Conservation (phyloP, 2,113 vertebrate genomes). For the Brachypteracias leptosomus region DNA sequence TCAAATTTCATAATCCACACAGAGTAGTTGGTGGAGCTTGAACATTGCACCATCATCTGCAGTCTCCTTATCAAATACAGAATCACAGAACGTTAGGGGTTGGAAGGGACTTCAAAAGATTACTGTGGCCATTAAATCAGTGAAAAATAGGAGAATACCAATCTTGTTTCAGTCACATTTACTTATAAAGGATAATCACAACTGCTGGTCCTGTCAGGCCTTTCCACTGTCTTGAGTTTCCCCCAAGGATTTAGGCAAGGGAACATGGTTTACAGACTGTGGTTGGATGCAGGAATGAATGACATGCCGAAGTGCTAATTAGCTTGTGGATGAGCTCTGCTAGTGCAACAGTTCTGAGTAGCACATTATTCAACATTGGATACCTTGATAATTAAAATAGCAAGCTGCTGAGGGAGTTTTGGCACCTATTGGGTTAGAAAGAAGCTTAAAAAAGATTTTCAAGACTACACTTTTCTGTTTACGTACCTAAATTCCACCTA, state of each 20-base stretch:
- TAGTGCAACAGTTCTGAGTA: neutral
- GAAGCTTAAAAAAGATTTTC: neutral
- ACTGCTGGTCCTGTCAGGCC: neutral
- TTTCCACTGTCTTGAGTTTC: neutral
- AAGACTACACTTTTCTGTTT: neutral
- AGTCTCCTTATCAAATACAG: neutral
- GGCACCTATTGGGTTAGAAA: neutral
- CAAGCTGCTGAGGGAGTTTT: neutral
- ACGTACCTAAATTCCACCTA: neutral
- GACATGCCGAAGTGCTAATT: neutral
- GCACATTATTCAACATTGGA: neutral
- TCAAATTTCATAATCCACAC: neutral
- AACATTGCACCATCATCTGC: neutral
- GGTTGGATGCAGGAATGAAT: neutral
- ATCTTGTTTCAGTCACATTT: neutral
- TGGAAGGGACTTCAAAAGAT: too few relatives aligned
- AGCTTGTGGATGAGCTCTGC: neutral
- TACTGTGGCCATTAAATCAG: neutral
- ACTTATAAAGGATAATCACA: neutral
- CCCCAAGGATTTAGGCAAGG: neutral
- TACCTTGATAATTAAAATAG: constrained; percentile 31
- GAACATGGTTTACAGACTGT: neutral
- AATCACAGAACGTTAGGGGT: too few relatives aligned
- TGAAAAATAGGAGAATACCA: neutral
- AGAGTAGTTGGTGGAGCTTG: neutral